These are phyloP conservation scores for Pseudomyrmex cubaensis DNA, from an alignment of 1,140 invertebrate species.

Conservation along the genomic window DNA sequence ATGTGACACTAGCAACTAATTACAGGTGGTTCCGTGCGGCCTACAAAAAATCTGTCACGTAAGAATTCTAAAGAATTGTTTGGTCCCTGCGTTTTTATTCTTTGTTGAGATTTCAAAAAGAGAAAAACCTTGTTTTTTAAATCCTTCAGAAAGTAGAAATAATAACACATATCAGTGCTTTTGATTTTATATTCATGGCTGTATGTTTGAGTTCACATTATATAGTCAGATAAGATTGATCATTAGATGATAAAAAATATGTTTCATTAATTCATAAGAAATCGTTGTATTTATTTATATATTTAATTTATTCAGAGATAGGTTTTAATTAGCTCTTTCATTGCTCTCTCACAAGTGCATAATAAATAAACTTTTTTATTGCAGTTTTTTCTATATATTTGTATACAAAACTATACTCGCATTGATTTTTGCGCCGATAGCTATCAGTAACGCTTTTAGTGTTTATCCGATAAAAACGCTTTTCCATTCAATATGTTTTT, in stretches of 20 bases:
- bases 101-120: constrained; percentile 24
- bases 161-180: neutral
- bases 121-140: constrained; percentile 9
- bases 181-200: neutral
- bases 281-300: neutral
- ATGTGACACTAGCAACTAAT: constrained; percentile 74
- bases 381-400: neutral
- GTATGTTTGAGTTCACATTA: neutral
- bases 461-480: neutral
- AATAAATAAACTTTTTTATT: neutral
- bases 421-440: constrained; percentile 11
- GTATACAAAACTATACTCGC: neutral
- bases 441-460: neutral
- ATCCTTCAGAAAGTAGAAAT: constrained; percentile 41
- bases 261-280: neutral
- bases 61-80: constrained; percentile 69
- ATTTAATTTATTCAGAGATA: neutral
- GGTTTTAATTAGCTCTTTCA: neutral
- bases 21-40: constrained; percentile 79
- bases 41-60: constrained; percentile 79
- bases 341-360: neutral
- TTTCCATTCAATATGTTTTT: constrained; percentile 17
- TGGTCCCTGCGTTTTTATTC: constrained; percentile 42
- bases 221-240: neutral
- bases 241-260: neutral